Evolutionary conservation across 2,797 vertebrate genomes (phyloP).

Genomic region (Telmatherina bonti): DNA sequence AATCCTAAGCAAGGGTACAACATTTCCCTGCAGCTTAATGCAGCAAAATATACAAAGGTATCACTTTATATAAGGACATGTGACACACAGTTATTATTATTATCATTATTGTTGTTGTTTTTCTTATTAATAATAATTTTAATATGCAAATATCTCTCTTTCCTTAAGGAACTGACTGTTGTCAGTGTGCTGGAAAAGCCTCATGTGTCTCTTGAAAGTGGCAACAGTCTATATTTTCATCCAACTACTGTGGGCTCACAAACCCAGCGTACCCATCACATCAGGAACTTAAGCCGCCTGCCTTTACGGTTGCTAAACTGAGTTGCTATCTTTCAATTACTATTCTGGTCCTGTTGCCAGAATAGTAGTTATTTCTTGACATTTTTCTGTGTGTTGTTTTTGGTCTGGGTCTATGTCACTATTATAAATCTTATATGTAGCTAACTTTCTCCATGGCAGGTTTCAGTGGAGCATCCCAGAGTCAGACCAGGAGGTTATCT

Average conservation of each 20-base stretch:
- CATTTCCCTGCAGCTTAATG: conserved; percentile 88
- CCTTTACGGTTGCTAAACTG: conserved; percentile 75
- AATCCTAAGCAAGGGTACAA: conserved; percentile 71
- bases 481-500: conserved; percentile 78
- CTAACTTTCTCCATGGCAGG: conserved; percentile 50
- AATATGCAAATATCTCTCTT: conserved; percentile 17
- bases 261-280: conserved; percentile 76
- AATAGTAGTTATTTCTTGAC: too few relatives aligned
- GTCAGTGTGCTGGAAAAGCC: conserved; percentile 82
- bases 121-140: background rate
- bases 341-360: conserved; percentile 9
- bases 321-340: conserved; percentile 13
- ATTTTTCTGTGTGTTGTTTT: conserved; percentile 19
- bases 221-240: conserved; percentile 86
- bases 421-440: conserved; percentile 27
- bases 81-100: background rate
- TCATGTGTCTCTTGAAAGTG: conserved; percentile 83
- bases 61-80: background rate
- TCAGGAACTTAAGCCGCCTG: conserved; percentile 87
- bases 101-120: background rate
- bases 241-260: conserved; percentile 85
- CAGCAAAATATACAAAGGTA: conserved; percentile 87
- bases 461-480: conserved; percentile 89
- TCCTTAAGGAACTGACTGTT: conserved; percentile 85
- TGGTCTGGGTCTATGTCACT: conserved; percentile 5